A percentile compares a stretch with the other conserved stretches of the same genome.
Evolutionary conservation across 2,797 vertebrate species (phyloP).

Genomic region (Sternarchorhynchus goeldii): DNA sequence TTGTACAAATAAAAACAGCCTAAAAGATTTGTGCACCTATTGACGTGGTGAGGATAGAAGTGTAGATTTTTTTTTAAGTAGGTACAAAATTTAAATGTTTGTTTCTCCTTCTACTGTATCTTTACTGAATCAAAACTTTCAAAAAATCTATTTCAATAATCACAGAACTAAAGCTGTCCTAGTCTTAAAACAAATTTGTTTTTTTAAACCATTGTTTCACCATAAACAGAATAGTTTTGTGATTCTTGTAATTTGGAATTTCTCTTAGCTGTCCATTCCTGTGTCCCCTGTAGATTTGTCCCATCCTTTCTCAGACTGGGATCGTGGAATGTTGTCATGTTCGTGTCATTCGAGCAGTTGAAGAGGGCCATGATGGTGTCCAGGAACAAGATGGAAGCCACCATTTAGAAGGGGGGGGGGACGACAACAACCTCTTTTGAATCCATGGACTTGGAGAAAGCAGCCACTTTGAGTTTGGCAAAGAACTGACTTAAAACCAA

Average conservation of each 20-base stretch:
- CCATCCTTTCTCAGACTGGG: constrained; percentile 85
- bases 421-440: neutral
- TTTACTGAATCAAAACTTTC: too few species aligned
- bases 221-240: neutral
- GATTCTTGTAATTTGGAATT: neutral
- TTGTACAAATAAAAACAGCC: too few species aligned
- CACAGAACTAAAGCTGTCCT: too few species aligned
- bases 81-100: too few species aligned
- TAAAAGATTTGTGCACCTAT: too few species aligned
- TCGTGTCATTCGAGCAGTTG: constrained; percentile 87
- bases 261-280: constrained; percentile 1
- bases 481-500: neutral
- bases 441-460: constrained; percentile 23
- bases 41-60: too few species aligned
- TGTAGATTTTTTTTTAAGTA: too few species aligned
- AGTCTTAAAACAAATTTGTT: too few species aligned
- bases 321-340: constrained; percentile 90
- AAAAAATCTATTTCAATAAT: too few species aligned
- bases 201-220: too few species aligned
- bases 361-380: constrained; percentile 84
- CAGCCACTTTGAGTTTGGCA: neutral
- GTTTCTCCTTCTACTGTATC: too few species aligned
- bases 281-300: constrained; percentile 72
- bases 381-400: constrained; percentile 72
- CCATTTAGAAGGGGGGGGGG: constrained; percentile 51